A percentile compares a stretch with the other conserved stretches of the same genome.
These are phyloP conservation scores for Pogonomyrmex californicus DNA, from an alignment of 1,140 invertebrate genomes.

Conservation along the genomic window DNA sequence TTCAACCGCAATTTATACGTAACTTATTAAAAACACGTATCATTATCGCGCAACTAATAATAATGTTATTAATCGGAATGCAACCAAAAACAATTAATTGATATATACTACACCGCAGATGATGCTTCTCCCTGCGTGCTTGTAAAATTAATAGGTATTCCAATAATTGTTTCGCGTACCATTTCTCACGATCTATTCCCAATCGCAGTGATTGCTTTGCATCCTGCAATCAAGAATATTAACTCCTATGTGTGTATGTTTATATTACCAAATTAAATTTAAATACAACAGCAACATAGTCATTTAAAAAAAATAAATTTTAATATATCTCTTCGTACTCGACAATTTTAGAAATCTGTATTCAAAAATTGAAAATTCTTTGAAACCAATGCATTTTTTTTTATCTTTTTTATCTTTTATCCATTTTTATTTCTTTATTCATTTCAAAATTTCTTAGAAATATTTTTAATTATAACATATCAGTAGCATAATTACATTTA, in stretches of 20 bases:
- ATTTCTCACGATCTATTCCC: conserved; percentile 39
- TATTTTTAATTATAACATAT: neutral
- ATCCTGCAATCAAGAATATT: conserved; percentile 25
- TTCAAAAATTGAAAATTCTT: neutral
- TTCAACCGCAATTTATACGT: neutral
- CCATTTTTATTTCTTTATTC: neutral
- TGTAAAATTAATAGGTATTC: conserved; percentile 58
- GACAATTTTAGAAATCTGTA: neutral
- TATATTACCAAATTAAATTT: conserved; percentile 9
- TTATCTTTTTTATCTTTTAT: neutral
- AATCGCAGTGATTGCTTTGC: conserved; percentile 34
- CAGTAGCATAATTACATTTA: neutral
- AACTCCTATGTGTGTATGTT: neutral
- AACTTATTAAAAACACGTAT: conserved; percentile 25
- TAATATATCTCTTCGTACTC: neutral
- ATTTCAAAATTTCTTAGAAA: neutral
- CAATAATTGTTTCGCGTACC: conserved; percentile 45
- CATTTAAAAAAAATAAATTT: neutral
- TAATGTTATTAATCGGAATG: conserved; percentile 58
- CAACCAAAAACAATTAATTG: conserved; percentile 38
- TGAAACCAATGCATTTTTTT: neutral
- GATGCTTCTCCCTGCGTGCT: conserved; percentile 11
- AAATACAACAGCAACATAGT: neutral
- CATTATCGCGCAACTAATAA: conserved; percentile 55
- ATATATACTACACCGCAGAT: conserved; percentile 8